These are phyloP conservation scores for Meta bourneti DNA, from an alignment of 2,888 invertebrate species.

Conservation along the genomic window DNA sequence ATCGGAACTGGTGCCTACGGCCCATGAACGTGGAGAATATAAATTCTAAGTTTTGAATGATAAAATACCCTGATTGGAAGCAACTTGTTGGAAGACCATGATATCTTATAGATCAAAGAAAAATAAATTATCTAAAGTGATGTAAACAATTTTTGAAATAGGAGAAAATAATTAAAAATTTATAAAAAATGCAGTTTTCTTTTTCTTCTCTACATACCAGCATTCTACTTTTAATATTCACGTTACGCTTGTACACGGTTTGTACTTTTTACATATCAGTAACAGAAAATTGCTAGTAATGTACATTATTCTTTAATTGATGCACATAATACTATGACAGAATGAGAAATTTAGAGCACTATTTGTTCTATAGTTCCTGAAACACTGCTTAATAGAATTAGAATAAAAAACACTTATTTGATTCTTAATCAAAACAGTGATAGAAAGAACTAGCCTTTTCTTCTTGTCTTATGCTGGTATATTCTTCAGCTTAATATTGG, in stretches of 20 bases:
- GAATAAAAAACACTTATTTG: too few species aligned
- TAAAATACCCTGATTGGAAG: not conserved
- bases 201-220: not conserved
- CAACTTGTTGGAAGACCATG: not conserved
- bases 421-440: too few species aligned
- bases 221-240: not conserved
- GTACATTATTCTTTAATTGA: too few species aligned
- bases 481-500: too few species aligned
- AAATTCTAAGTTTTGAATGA: not conserved
- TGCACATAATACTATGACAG: too few species aligned
- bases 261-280: too few species aligned
- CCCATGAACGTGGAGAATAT: not conserved
- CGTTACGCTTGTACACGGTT: not conserved
- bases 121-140: not conserved
- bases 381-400: too few species aligned
- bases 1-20: not conserved
- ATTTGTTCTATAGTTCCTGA: too few species aligned
- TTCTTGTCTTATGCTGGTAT: too few species aligned
- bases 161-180: not conserved
- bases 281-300: too few species aligned
- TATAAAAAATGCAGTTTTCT: not conserved
- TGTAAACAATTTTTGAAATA: not conserved
- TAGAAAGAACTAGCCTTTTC: too few species aligned
- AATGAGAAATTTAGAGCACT: too few species aligned
- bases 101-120: not conserved